A percentile compares a stretch with the other conserved stretches of the same genome.
These are phyloP conservation scores for Ceyx melanurus DNA, from an alignment of 2,113 vertebrate species.

Conservation along the genomic window DNA sequence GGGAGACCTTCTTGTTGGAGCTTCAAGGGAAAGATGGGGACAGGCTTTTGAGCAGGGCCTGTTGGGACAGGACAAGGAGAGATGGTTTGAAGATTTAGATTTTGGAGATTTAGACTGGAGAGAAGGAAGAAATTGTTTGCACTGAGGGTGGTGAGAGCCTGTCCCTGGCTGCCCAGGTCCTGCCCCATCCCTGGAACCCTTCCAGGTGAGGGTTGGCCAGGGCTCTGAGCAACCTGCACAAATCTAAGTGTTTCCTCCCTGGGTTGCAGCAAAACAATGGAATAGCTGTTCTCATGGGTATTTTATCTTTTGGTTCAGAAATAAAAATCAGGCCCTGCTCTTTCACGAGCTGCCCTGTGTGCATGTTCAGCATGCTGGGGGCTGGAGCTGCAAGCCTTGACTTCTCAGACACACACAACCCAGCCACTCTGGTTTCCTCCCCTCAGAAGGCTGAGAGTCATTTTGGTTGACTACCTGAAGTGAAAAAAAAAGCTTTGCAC, in stretches of 20 bases:
- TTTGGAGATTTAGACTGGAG: too few species aligned
- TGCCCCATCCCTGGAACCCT: too few species aligned
- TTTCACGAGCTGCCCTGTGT: not conserved
- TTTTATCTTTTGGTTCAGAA: not conserved
- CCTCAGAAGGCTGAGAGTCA: not conserved
- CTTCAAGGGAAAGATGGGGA: too few species aligned
- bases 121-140: too few species aligned
- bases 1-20: too few species aligned
- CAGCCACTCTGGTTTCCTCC: not conserved
- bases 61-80: too few species aligned
- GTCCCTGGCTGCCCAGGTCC: too few species aligned
- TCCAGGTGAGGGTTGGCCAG: too few species aligned
- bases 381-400: not conserved
- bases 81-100: too few species aligned
- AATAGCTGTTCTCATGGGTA: not conserved
- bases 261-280: not conserved
- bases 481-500: fast-evolving
- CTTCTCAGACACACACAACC: not conserved
- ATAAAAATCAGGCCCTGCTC: not conserved
- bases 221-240: fast-evolving
- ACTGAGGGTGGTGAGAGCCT: too few species aligned
- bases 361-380: not conserved
- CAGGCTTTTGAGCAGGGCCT: too few species aligned
- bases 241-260: fast-evolving
- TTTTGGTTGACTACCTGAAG: fast-evolving